phyloP scores from a whole-genome alignment of 2,797 vertebrate genomes.

The Microctenopoma lineatum region DNA sequence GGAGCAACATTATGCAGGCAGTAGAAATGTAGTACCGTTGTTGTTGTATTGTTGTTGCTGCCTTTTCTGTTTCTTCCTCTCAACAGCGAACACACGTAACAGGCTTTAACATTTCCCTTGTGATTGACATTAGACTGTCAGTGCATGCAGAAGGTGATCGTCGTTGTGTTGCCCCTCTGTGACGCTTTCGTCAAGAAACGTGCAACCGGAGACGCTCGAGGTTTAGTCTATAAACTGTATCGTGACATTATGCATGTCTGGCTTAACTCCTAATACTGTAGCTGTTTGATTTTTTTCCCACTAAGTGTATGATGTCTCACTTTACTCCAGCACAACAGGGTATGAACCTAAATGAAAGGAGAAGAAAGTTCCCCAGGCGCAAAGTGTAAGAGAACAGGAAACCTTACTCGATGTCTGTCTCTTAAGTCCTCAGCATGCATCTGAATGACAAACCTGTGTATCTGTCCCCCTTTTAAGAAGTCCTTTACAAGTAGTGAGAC shows the following conservation, averaged over 20 bases:
- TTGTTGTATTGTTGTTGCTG: constrained; percentile 50
- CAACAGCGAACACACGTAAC: constrained; percentile 36
- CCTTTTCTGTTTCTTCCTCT: constrained; percentile 35
- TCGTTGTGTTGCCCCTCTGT: neutral
- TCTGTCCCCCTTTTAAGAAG: constrained; percentile 88
- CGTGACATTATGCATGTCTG: constrained; percentile 24
- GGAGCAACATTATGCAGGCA: constrained; percentile 52
- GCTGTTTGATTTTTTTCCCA: constrained; percentile 37
- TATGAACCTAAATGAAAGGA: constrained; percentile 64
- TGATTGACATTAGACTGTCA: constrained; percentile 16
- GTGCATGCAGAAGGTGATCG: neutral
- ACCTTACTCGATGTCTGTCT: constrained; percentile 64
- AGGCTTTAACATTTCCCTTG: constrained; percentile 40
- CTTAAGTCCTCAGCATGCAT: constrained; percentile 75
- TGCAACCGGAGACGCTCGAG: neutral
- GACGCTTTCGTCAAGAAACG: constrained; percentile 2
- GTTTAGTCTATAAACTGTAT: neutral
- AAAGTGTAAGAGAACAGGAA: constrained; percentile 69
- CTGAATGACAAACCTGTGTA: constrained; percentile 87
- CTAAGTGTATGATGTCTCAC: constrained; percentile 56
- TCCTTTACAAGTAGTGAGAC: constrained; percentile 87
- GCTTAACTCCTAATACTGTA: constrained; percentile 17
- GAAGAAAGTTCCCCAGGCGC: constrained; percentile 62
- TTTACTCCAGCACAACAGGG: constrained; percentile 60
- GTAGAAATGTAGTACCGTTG: constrained; percentile 38